phyloP scores from a whole-genome alignment of 2,113 vertebrate species.

The Ochotona princeps region DNA sequence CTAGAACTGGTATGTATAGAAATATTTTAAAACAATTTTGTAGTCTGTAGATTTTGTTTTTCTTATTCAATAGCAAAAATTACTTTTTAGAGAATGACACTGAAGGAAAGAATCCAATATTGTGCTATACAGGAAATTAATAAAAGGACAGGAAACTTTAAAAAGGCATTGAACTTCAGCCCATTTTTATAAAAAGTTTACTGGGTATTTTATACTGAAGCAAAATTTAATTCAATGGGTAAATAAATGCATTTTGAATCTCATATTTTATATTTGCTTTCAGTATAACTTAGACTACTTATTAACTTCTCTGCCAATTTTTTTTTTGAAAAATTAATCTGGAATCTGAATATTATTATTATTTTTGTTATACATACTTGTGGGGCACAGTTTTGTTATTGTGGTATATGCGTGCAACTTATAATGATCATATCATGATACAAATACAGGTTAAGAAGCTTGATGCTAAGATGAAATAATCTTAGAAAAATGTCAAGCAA shows the following conservation, averaged over 20 bases:
- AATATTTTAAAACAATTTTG: constrained; percentile 7
- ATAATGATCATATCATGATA: no score
- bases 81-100: background rate
- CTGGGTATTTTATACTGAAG: background rate
- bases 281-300: background rate
- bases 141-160: background rate
- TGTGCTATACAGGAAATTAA: constrained; percentile 1
- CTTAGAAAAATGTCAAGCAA: background rate
- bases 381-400: no score
- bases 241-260: background rate
- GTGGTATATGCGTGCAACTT: no score
- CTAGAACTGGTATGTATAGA: background rate
- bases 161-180: background rate
- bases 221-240: background rate
- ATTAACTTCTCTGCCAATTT: background rate
- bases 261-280: constrained; percentile 31
- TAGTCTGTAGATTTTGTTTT: background rate
- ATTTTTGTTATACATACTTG: no score
- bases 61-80: background rate
- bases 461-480: constrained; percentile 21
- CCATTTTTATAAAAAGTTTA: background rate
- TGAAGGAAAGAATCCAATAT: background rate
- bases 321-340: no score
- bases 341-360: background rate
- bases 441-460: background rate